Evolutionary conservation across 2,797 vertebrate genomes (phyloP).

Genomic region (Aselliscus stoliczkanus): DNA sequence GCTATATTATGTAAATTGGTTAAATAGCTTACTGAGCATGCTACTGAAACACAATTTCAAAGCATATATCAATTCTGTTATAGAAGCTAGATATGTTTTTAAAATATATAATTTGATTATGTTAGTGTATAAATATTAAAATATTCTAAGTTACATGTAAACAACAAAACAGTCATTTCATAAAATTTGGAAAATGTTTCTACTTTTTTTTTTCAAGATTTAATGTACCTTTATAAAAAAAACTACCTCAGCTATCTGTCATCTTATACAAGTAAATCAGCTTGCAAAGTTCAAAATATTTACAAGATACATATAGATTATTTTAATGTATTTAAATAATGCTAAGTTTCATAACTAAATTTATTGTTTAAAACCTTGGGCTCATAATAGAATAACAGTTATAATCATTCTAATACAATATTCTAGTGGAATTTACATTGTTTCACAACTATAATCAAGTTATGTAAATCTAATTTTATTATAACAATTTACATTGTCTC

Average conservation of each 20-base stretch:
- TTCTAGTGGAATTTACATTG: not conserved
- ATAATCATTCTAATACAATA: not conserved
- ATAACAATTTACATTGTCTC: not conserved
- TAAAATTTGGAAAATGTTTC: constrained; percentile 10
- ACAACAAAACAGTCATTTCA: constrained; percentile 20
- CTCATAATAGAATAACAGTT: not conserved
- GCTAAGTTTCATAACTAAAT: not conserved
- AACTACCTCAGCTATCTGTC: not conserved
- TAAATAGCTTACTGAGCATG: not conserved
- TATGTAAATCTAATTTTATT: not conserved
- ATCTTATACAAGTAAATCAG: not conserved
- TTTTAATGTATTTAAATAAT: not conserved
- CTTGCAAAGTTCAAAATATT: not conserved
- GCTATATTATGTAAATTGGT: not conserved
- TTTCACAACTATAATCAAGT: not conserved
- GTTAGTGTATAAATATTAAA: not conserved
- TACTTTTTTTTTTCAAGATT: not conserved
- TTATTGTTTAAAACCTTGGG: constrained; percentile 15
- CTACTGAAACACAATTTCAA: not conserved
- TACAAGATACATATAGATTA: not conserved
- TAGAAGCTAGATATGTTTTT: not conserved
- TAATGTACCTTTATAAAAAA: constrained; percentile 11
- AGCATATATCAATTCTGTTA: not conserved
- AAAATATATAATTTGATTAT: not conserved
- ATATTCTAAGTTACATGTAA: not conserved